Base-by-base conservation (phyloP, 2,888 invertebrate species). In the Tinea trinotella region DNA sequence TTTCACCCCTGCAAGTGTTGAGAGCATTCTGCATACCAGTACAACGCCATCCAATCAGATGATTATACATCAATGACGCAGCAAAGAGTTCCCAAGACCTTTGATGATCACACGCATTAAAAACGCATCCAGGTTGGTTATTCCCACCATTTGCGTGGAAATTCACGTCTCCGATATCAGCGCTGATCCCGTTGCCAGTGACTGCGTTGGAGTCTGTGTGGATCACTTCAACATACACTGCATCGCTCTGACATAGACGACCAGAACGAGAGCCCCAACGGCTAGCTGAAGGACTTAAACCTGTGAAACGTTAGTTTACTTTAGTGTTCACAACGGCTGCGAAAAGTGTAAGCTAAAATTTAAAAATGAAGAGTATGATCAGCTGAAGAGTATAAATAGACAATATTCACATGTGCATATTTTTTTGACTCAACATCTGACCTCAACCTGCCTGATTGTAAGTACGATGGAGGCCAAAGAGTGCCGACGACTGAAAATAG, bases 71-170 rank as follows among this genome's bases (percentile, higher is more conserved):
- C 5, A 77, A 59, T 0, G 75, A 66, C 0, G 74, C 76, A 9
- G 69, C 62, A 54, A 66, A 50, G 1, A 77, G 46, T 48, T 76
- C 68, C 59, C 65, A 74, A 0, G 78, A 70, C 2, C 77, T 66
- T 34, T 71, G 64, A 55, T 79, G 78, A 55, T 63, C 64, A 58
- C 78, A 80, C 0, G 58, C 5, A 48, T 68, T 63, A 3, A 59
- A 64, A 0, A 63, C 7, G 53, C 83, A 82, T 0, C 81, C 83
- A 0, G 82, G 83, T 59, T 84, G 96, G 63, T 89, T 88, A 52
- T 89, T 87, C 0, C 96, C 96, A 0, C 95, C 95, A 64, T 96
- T 97, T 0, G 94, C 93, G 72, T 91, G 96, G 76, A 95, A 96
- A 76, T 97, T 96, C 0, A 94, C 90, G 67, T 95, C 92, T 0